Evolutionary conservation across 2,888 invertebrate genomes (phyloP).

Genomic region (Myathropa florea): DNA sequence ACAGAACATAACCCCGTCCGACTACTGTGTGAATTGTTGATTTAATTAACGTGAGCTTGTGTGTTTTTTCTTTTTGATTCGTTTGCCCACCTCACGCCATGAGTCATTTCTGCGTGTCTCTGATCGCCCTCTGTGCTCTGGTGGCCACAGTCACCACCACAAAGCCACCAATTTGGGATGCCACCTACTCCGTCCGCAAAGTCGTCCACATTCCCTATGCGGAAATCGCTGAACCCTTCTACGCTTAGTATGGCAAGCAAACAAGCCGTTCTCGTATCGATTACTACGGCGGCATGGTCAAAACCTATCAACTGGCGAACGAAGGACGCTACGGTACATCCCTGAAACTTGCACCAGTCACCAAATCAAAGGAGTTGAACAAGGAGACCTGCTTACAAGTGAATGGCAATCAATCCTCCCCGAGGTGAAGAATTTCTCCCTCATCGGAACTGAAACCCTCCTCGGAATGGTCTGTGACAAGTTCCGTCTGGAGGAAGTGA

Average conservation of each 20-base stretch:
- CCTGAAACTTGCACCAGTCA: constrained; percentile 92
- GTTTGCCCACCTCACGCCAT: constrained; percentile 8
- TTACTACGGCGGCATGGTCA: constrained; percentile 97
- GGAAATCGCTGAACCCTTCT: constrained; percentile 95
- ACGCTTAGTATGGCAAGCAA: constrained; percentile 90
- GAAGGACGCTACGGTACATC: constrained; percentile 86
- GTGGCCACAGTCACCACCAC: constrained; percentile 73
- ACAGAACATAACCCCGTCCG: constrained; percentile 10
- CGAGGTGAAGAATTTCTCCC: constrained; percentile 88
- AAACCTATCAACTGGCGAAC: constrained; percentile 89
- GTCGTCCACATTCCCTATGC: constrained; percentile 94
- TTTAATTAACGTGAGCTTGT: background rate
- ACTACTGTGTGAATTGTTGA: constrained; percentile 5
- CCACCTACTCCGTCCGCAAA: constrained; percentile 88
- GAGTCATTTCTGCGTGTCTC: constrained; percentile 40
- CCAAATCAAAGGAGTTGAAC: constrained; percentile 87
- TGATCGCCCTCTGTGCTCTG: constrained; percentile 35
- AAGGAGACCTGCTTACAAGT: constrained; percentile 90
- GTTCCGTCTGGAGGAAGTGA: constrained; percentile 86
- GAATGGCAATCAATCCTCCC: constrained; percentile 93
- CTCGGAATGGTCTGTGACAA: constrained; percentile 88
- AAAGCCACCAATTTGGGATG: constrained; percentile 85
- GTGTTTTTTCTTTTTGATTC: background rate
- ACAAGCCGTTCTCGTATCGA: constrained; percentile 92
- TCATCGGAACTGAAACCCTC: constrained; percentile 86